Evolutionary conservation across 2,888 invertebrate species (phyloP), one percentile per base, ranked within the genome.

Genomic region (Sarcophaga subvicina): DNA sequence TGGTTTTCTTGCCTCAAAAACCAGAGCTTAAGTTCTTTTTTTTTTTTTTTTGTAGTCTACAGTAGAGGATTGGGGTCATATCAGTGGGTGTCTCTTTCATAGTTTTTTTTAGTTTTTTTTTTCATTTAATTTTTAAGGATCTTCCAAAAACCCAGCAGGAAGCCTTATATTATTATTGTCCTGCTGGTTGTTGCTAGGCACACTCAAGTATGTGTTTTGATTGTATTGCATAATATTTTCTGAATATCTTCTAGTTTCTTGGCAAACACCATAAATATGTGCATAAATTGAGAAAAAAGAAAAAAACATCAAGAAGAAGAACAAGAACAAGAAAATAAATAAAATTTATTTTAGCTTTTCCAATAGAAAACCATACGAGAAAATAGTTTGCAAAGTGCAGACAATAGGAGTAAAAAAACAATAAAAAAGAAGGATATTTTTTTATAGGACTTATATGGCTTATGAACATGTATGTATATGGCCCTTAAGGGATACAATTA

Each of bases 61-160:
- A 82, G 70, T 25, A 45, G 2, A 70, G 59, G 64, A 66, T 71
- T 83, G 70, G 71, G 81, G 78, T 83, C 81, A 83, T 27, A 81
- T 66, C 83, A 78, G 78, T 81, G 83, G 78, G 78, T 84, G 87
- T 84, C 71, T 54, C 12, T 54, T 17, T 12, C 17, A 54, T 54
- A 12, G 17, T 17, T 54, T 17, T 14, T 17, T 2, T 54, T 4
- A 14, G 54, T 54, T 54, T 54, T 11, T 49, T 49, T 45, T 6
- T 8, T 20, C n/a, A 37, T 45, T n/a, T 60, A 14, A 14, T 20
- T 60, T 62, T 37, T 20, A 37, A 73, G 72, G 76, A 66, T 49
- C 22, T 49, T 22, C 72, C 49, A 27, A 73, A 78, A 72, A 73
- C 66, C 17, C 83, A 54, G 78, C 78, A 67, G 83, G 72, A 67